Evolutionary conservation across 2,113 vertebrate species (phyloP).

Genomic region (Daboia siamensis): DNA sequence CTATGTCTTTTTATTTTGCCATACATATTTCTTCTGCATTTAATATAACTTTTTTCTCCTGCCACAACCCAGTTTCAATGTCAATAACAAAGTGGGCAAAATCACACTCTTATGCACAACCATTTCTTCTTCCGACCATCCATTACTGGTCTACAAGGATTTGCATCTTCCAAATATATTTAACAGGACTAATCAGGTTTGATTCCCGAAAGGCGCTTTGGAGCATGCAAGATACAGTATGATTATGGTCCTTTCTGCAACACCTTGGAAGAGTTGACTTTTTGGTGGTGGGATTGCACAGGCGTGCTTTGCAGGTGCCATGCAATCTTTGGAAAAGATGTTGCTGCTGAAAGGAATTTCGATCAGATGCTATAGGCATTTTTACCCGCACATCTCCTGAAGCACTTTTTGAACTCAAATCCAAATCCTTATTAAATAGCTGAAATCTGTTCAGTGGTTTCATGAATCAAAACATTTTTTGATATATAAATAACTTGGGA

Average conservation of each 20-base stretch:
- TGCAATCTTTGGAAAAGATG: background rate
- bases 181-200: background rate
- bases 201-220: background rate
- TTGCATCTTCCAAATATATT: background rate
- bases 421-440: background rate
- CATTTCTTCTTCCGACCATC: background rate
- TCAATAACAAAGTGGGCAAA: background rate
- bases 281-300: background rate
- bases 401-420: background rate
- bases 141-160: background rate
- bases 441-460: background rate
- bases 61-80: background rate
- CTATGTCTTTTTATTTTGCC: background rate
- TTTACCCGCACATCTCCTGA: background rate
- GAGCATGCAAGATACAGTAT: background rate
- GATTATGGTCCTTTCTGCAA: background rate
- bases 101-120: background rate
- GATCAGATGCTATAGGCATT: background rate
- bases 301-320: background rate
- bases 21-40: background rate
- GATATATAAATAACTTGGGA: constrained; percentile 1
- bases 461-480: constrained; percentile 6
- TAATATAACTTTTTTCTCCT: background rate
- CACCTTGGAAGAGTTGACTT: background rate
- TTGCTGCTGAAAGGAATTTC: background rate